Evolutionary conservation across 1,140 invertebrate genomes (phyloP), one percentile per base, ranked within the genome.

Genomic region (Adelges cooleyi): DNA sequence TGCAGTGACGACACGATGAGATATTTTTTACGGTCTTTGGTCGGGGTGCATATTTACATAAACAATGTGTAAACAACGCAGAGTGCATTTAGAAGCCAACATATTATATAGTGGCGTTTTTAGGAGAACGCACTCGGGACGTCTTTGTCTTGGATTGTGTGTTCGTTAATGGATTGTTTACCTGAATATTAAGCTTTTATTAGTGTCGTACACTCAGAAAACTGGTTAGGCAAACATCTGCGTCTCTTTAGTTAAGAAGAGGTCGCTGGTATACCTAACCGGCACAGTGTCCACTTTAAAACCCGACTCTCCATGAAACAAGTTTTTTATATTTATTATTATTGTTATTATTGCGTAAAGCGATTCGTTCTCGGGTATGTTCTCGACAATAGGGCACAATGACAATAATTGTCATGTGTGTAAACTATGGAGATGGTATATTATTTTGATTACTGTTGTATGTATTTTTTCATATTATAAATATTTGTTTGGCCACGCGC

Each of bases 121-220:
- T 13, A 46, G 42, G 44, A 13, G 22, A 48, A 62, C 20, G 25
- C 25, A 27, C 40, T 22, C 56, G 9, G n/a, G 5, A 33, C 5
- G 29, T 33, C 29, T 33, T 33, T 33, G 29, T 33, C 5, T 33
- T 33, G 11, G 17, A 38, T 44, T n/a, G 38, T 33, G 11, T 33
- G 29, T 33, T 5, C 42, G 56, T 46, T 62, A 62, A 62, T 62
- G 56, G 56, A 46, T 62, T 62, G 56, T 62, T 62, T 48, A 62
- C 56, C 42, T 48, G 42, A 18, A n/a, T 27, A n/a, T 33, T 62
- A 62, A 48, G 42, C 40, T 62, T 62, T 62, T 62, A 62, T 29
- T 42, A 48, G n/a, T n/a, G 46, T 17, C n/a, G 25, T 4, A 13
- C 40, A 22, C 9, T 33, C 36, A 17, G 18, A 13, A 38, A n/a